Conservation (phyloP, 1,140 invertebrate genomes). For the Lepidotrigona ventralis region DNA sequence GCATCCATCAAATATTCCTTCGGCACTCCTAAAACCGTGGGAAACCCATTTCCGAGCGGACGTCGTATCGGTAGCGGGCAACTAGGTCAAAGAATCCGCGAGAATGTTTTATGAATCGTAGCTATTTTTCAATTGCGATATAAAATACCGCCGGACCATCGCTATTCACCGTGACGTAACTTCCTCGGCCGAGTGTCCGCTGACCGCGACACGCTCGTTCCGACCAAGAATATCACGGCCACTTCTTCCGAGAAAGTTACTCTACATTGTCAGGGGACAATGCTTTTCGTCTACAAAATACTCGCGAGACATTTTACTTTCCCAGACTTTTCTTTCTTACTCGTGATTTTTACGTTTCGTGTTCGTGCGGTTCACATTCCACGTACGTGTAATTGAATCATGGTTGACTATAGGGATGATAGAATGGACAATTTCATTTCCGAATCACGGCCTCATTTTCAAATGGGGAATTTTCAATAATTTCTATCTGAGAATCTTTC, state of each 20-base stretch:
- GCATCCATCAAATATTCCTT: conserved; percentile 25
- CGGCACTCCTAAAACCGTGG: conserved; percentile 26
- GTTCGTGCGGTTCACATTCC: too few relatives aligned
- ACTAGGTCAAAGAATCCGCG: conserved; percentile 52
- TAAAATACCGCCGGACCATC: conserved; percentile 18
- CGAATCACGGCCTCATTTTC: too few relatives aligned
- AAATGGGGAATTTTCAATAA: too few relatives aligned
- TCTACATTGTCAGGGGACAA: neutral
- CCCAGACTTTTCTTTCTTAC: too few relatives aligned
- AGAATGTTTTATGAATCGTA: conserved; percentile 54
- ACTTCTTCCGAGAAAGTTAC: neutral
- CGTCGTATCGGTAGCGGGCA: conserved; percentile 16
- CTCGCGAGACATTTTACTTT: neutral
- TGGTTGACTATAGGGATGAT: too few relatives aligned
- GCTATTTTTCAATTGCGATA: conserved; percentile 63
- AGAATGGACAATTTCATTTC: too few relatives aligned
- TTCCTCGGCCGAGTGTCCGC: conserved; percentile 5
- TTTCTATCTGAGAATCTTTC: too few relatives aligned
- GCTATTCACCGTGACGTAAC: conserved; percentile 16
- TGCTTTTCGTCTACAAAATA: neutral
- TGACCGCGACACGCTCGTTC: conserved; percentile 21
- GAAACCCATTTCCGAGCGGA: conserved; percentile 37
- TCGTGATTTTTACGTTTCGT: too few relatives aligned
- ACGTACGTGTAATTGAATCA: too few relatives aligned
- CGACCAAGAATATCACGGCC: conserved; percentile 39